A percentile compares a stretch with the other conserved stretches of the same genome.
These are phyloP conservation scores for Melanogrammus aeglefinus DNA, from an alignment of 2,797 vertebrate species.

Conservation along the genomic window DNA sequence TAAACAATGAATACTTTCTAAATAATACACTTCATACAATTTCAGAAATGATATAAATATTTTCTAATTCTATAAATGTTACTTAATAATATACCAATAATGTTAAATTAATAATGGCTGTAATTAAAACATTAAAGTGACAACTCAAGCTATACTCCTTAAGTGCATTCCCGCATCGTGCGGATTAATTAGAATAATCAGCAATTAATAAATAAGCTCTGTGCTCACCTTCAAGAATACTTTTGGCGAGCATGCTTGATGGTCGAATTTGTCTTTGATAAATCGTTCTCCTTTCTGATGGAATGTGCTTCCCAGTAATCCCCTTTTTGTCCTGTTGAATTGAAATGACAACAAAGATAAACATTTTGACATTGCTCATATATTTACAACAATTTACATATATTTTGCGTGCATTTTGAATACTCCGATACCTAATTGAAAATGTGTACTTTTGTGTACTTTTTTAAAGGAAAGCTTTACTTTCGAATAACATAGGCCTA, in stretches of 20 bases:
- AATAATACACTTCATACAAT: background rate
- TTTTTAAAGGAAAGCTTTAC: background rate
- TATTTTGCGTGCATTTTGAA: background rate
- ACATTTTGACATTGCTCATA: background rate
- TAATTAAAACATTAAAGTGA: background rate
- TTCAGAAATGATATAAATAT: background rate
- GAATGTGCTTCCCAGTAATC: slow-evolving; percentile 83
- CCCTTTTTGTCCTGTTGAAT: slow-evolving; percentile 92
- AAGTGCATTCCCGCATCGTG: background rate
- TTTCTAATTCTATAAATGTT: background rate
- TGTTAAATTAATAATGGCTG: background rate
- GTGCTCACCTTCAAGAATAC: slow-evolving; percentile 90
- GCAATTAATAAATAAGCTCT: background rate
- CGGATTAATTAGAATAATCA: background rate
- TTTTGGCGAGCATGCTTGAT: slow-evolving; percentile 94
- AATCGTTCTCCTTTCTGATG: slow-evolving; percentile 85
- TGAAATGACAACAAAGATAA: slow-evolving; percentile 14
- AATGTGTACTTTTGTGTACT: background rate
- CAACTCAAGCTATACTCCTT: background rate
- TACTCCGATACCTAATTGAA: background rate
- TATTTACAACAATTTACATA: background rate
- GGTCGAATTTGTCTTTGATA: slow-evolving; percentile 91
- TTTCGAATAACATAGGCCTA: background rate
- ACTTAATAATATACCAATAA: background rate
- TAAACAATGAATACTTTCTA: background rate